Base-by-base conservation (phyloP, 1,140 invertebrate genomes). In the Phortica variegata region DNA sequence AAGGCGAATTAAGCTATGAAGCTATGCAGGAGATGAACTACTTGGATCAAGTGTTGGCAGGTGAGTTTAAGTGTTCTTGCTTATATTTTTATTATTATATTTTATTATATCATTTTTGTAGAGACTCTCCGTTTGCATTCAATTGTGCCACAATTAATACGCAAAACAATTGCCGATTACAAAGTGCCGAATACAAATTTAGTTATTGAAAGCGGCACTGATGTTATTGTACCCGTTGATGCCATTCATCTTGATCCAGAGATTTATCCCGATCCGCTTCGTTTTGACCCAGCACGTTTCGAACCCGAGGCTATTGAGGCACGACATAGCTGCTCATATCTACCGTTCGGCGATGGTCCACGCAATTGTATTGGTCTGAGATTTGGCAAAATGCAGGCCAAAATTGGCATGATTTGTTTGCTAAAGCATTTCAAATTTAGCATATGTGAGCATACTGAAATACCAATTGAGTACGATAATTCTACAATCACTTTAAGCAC, bases 301-400 rank as follows among this genome's bases (percentile, higher is more conserved):
- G 73, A 58, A 8, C 57, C 77, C 0, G 77, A 83, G 43, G 76
- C 77, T 46, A 32, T 69, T 0, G 61, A 65, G 13, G 57, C 61
- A 5, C 74, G 84, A 32, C 78, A 77, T 39, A 78, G 69, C 0
- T 82, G 77, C 59, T 49, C 77, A 8, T 87, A 81, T 60, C 59
- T 89, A 33, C 83, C 87, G 1, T 90, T 90, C 65, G 86, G 85
- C 0, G 84, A 85, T 55, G 87, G 87, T 16, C 82, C 82, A 2
- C 77, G 86, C 3, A 84, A 82, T 59, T 88, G 87, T 60, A 83
- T 88, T 47, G 86, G 84, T 71, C 63, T 65, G 41, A 52, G 80
- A 3, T 82, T 82, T 54, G 81, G 77, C 0, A 54, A 72, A 23
- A 77, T 79, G 53, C 79, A 82, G 74, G 71, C 77, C 0, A 81